These are phyloP conservation scores for Ophthalmolycus amberensis DNA, from an alignment of 2,113 vertebrate species.

Conservation along the genomic window DNA sequence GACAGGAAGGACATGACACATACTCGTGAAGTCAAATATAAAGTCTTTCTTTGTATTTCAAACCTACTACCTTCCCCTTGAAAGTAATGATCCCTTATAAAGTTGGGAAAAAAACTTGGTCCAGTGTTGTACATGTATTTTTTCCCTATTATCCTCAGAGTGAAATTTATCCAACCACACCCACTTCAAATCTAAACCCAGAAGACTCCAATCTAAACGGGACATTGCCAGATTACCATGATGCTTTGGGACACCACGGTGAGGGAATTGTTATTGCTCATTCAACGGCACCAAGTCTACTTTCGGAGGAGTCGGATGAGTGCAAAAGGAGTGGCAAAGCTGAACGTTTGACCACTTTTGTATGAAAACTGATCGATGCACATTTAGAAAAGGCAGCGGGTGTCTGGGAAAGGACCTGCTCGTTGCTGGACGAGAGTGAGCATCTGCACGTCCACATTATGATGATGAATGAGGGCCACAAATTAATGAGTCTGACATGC, in stretches of 20 bases:
- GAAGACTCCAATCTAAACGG: conserved; percentile 45
- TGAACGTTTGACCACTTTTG: neutral
- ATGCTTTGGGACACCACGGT: conserved; percentile 16
- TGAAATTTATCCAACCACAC: neutral
- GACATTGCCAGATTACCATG: conserved; percentile 56
- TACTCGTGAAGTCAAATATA: neutral
- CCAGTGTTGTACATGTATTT: neutral
- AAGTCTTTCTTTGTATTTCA: neutral
- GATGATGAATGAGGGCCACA: conserved; percentile 49
- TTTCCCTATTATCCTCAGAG: neutral
- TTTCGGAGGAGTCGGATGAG: neutral
- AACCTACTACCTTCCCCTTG: neutral
- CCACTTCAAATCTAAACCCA: conserved; percentile 18
- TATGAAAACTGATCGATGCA: conserved; percentile 1
- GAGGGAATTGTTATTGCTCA: conserved; percentile 41
- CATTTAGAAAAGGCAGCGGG: neutral
- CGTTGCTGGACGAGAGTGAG: conserved; percentile 23
- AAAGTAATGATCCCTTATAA: neutral
- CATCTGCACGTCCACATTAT: conserved; percentile 56
- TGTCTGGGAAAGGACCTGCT: conserved; percentile 25
- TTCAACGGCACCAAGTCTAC: conserved; percentile 7
- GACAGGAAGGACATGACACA: conserved; percentile 14
- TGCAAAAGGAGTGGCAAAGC: neutral
- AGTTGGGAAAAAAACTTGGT: neutral
- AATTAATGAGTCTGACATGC: conserved; percentile 63